Conservation (phyloP, 2,888 invertebrate genomes). For the Lamellibrachia columna region DNA sequence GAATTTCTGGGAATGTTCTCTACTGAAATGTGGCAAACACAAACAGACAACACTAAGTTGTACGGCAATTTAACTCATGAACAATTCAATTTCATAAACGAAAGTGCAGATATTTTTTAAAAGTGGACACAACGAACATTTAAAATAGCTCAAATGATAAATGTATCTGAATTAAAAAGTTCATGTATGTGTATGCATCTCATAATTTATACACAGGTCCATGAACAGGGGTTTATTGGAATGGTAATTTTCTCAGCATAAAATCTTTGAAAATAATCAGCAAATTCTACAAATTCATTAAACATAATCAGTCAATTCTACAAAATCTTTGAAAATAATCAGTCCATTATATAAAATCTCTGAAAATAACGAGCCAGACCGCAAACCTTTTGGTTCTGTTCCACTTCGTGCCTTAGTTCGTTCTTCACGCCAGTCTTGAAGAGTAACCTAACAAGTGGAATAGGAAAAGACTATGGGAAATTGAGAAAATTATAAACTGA, state of each 20-base stretch:
- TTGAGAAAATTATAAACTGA: background rate
- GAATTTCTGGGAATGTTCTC: too few species aligned
- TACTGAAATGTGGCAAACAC: too few species aligned
- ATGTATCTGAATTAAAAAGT: too few species aligned
- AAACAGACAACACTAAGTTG: too few species aligned
- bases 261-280: background rate
- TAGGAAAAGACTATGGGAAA: background rate
- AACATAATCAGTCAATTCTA: background rate
- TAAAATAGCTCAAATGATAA: too few species aligned
- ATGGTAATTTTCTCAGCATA: background rate
- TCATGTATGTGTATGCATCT: too few species aligned
- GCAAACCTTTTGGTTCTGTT: conserved; percentile 76
- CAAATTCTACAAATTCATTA: background rate
- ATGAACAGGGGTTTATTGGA: background rate
- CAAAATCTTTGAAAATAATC: background rate
- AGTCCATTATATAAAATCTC: background rate
- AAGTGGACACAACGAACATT: too few species aligned
- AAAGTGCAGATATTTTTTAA: too few species aligned
- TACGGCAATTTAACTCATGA: too few species aligned
- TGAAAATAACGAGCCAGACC: background rate
- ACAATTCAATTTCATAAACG: too few species aligned
- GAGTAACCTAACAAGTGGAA: conserved; percentile 72
- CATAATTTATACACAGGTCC: background rate
- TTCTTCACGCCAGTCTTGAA: conserved; percentile 76
- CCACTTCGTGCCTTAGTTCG: conserved; percentile 80